These are phyloP conservation scores for Tenthredo scrophulariae DNA, from an alignment of 2,888 invertebrate species.

Conservation along the genomic window DNA sequence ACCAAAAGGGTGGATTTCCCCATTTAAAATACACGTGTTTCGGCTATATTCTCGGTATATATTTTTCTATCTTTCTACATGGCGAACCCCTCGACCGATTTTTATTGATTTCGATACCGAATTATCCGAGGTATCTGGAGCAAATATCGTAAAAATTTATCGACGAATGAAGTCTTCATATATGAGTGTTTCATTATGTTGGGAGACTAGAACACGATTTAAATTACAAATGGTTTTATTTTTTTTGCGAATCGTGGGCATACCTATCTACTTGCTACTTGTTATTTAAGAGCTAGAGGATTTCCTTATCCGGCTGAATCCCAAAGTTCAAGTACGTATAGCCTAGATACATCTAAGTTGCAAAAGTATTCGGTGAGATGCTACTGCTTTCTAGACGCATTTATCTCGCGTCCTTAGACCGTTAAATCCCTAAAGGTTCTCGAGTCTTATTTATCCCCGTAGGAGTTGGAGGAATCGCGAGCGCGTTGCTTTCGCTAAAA, in stretches of 20 bases:
- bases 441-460: constrained; percentile 40
- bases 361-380: constrained; percentile 7
- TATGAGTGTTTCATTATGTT: not conserved
- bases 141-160: not conserved
- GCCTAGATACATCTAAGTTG: constrained; percentile 1
- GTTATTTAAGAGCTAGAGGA: constrained; percentile 10
- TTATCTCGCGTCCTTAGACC: constrained; percentile 20
- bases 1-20: too few relatives aligned
- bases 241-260: not conserved
- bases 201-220: not conserved
- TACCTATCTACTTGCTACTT: not conserved
- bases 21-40: too few relatives aligned
- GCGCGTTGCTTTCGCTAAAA: not conserved
- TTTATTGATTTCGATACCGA: not conserved
- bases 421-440: constrained; percentile 15
- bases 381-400: constrained; percentile 35
- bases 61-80: not conserved
- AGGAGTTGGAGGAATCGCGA: not conserved
- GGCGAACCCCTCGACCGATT: not conserved
- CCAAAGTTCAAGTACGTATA: not conserved
- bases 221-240: not conserved
- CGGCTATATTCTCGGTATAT: too few relatives aligned
- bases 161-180: not conserved
- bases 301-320: not conserved
- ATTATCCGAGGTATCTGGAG: not conserved